Conservation (phyloP, 2,113 vertebrate genomes). For the Megatriorchis doriae region DNA sequence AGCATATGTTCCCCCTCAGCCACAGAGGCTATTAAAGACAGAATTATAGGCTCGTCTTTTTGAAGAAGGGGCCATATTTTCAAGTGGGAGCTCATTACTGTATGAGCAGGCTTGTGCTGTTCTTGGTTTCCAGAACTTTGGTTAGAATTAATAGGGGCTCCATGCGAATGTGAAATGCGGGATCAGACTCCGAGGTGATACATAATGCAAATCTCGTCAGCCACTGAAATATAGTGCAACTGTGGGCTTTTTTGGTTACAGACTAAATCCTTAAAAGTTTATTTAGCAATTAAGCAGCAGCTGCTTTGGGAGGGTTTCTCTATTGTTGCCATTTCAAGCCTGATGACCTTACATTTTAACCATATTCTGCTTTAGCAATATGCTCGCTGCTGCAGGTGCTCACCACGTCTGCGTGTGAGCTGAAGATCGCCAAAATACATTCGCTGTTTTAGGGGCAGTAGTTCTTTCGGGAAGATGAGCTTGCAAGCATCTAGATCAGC, state of each 20-base stretch:
- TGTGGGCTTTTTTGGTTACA: neutral
- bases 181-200: neutral
- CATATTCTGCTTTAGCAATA: neutral
- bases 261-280: neutral
- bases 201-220: neutral
- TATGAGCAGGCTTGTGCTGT: neutral
- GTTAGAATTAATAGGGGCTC: neutral
- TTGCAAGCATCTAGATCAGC: neutral
- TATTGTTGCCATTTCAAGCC: neutral
- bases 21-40: neutral
- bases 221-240: neutral
- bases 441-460: neutral
- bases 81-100: neutral
- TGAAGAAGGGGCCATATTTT: neutral
- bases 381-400: neutral
- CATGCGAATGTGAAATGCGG: fast-evolving
- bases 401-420: neutral
- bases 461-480: neutral
- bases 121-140: neutral
- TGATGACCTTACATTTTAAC: neutral
- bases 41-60: neutral
- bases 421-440: neutral
- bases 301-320: neutral
- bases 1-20: neutral
- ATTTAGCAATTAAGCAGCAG: neutral